Base-by-base conservation (phyloP, 2,797 vertebrate genomes). In the Protosalanx chinensis region DNA sequence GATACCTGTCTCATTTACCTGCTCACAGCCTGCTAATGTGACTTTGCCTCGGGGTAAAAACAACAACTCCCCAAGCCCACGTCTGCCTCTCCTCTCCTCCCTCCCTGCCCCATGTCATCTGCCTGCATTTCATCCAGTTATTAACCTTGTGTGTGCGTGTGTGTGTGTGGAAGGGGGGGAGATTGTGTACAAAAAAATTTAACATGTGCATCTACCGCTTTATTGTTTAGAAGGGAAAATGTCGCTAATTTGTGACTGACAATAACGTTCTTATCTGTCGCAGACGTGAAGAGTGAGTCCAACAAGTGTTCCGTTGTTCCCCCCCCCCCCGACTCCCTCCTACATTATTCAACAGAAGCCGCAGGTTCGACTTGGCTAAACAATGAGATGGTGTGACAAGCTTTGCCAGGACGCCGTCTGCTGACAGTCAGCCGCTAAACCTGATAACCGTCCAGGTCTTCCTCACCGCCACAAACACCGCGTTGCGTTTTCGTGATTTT, bases 131-230 rank as follows among this genome's bases (percentile, higher is more conserved):
- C 58, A 53, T 80, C 78, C 84, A 82, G 88, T 95, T 87, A 94
- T 94, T 95, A 93, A 95, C 92, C 93, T 94, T 95, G 93, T 95
- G 93, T 86, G 90, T 92, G 88, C 90, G 92, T 84, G 23, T 27
- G 23, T 27, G 23, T 27, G 23, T 27, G 23, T 27, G 23, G 23
- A 27, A 27, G 23, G 23, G 23, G 23, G 23, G 23, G 23, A 1
- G 23, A 27, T 27, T 27, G 23, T 27, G 23, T 27, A 10, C 7
- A 7, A 7, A 7, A 41, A 41, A 41, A 10, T 7, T 10, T 41
- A 10, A 41, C 37, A 41, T 41, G 7, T 10, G 37, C 37, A 41
- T 41, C 23, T 10, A 1, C 37, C 6, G 37, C 37, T 10, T 10
- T 41, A 41, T 12, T 12, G 37, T 10, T 12, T 41, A 41, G 12